phyloP scores from a whole-genome alignment of 2,888 invertebrate species.

The Sabellastarte sp. region DNA sequence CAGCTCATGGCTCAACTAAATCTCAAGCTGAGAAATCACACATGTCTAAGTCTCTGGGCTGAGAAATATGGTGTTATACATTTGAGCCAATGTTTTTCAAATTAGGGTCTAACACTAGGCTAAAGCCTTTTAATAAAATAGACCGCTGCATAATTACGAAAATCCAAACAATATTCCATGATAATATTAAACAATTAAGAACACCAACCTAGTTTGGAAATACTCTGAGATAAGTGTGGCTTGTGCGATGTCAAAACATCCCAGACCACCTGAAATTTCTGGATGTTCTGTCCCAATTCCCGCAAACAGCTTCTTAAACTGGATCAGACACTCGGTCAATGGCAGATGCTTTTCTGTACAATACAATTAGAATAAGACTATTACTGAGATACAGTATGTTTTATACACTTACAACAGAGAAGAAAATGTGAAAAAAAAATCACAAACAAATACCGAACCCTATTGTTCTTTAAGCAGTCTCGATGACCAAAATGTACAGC shows the following conservation, averaged over 20 bases:
- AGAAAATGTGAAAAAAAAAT: too few relatives aligned
- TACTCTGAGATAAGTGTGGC: conserved; percentile 42
- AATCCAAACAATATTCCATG: conserved; percentile 5
- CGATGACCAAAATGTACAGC: too few relatives aligned
- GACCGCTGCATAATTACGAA: neutral
- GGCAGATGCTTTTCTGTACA: conserved; percentile 45
- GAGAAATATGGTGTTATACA: too few relatives aligned
- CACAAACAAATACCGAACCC: too few relatives aligned
- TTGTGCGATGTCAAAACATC: conserved; percentile 43
- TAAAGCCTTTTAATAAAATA: conserved; percentile 9
- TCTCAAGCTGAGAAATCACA: too few relatives aligned
- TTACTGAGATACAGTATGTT: too few relatives aligned
- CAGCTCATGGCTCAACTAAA: too few relatives aligned
- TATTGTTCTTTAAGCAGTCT: too few relatives aligned
- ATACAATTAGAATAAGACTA: neutral
- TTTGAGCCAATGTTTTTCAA: too few relatives aligned
- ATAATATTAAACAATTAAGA: neutral
- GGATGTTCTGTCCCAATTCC: conserved; percentile 39
- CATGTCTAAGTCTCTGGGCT: too few relatives aligned
- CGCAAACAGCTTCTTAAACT: conserved; percentile 43
- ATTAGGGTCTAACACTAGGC: too few relatives aligned
- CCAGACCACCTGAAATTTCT: conserved; percentile 40
- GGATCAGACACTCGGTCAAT: conserved; percentile 44
- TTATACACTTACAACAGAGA: too few relatives aligned
- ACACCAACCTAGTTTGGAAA: conserved; percentile 38